Percentiles rank a stretch among this genome's conserved stretches.
Evolutionary conservation across 2,888 invertebrate species (phyloP).

Genomic region (Apamea monoglypha): DNA sequence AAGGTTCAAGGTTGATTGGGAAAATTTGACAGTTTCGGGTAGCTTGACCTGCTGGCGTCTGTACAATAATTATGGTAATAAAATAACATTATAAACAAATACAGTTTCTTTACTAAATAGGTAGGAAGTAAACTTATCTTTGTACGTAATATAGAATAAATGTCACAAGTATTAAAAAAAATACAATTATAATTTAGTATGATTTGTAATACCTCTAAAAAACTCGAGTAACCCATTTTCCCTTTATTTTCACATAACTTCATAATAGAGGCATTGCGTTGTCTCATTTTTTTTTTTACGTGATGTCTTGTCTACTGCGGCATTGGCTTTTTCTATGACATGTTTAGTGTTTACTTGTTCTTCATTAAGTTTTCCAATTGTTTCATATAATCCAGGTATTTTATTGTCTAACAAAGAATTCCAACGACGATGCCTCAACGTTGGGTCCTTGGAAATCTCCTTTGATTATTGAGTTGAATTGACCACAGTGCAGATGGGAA

Average conservation of each 20-base stretch:
- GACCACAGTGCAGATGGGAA: neutral
- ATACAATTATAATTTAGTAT: neutral
- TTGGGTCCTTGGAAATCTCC: neutral
- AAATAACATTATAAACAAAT: too few species aligned
- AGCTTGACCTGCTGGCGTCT: too few species aligned
- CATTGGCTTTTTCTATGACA: neutral
- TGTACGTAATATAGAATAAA: too few species aligned
- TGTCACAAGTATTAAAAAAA: too few species aligned
- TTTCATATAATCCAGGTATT: neutral
- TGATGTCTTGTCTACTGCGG: neutral
- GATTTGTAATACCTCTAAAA: neutral
- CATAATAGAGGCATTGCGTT: neutral
- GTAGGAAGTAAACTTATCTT: too few species aligned
- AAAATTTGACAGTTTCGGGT: too few species aligned
- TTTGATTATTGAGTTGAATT: slow-evolving; percentile 4
- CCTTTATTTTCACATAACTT: neutral
- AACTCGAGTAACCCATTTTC: neutral
- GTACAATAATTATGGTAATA: neutral
- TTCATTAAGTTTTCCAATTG: neutral
- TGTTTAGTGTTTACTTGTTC: neutral
- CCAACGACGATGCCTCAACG: neutral
- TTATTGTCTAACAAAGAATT: neutral
- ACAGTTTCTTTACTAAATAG: too few species aligned
- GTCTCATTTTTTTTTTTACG: neutral
- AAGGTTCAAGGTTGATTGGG: too few species aligned